Percentiles rank a stretch among this genome's conserved stretches.
Evolutionary conservation across 2,797 vertebrate genomes (phyloP).

Genomic region (Lateolabrax maculatus): DNA sequence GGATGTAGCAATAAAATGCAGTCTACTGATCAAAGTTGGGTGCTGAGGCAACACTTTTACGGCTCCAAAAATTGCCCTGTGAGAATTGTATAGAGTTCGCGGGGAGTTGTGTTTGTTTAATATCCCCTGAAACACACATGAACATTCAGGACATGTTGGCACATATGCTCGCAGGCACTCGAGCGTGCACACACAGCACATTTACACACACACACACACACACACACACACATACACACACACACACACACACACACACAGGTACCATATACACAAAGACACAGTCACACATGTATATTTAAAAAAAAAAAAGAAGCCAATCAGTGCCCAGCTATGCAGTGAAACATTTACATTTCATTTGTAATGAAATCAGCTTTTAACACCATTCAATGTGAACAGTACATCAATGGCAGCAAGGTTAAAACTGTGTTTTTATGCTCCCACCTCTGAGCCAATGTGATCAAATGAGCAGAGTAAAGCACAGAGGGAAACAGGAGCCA

Average conservation of each 20-base stretch:
- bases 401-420: slow-evolving; percentile 60
- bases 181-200: slow-evolving; percentile 16
- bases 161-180: background rate
- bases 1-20: slow-evolving; percentile 7
- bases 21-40: slow-evolving; percentile 45
- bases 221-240: too few relatives aligned
- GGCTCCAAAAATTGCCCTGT: slow-evolving; percentile 36
- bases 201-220: slow-evolving; percentile 24
- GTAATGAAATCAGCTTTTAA: slow-evolving; percentile 72
- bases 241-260: slow-evolving; percentile 4
- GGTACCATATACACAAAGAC: slow-evolving; percentile 4
- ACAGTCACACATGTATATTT: slow-evolving; percentile 21
- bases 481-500: slow-evolving; percentile 50
- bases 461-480: slow-evolving; percentile 63
- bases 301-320: slow-evolving; percentile 35
- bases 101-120: slow-evolving; percentile 33
- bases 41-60: slow-evolving; percentile 42
- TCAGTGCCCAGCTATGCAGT: slow-evolving; percentile 38
- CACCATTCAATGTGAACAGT: slow-evolving; percentile 58
- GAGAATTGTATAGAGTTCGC: slow-evolving; percentile 34
- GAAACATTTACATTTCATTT: slow-evolving; percentile 74
- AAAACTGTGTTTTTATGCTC: slow-evolving; percentile 67
- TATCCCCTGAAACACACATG: slow-evolving; percentile 25
- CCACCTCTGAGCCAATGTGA: slow-evolving; percentile 52
- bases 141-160: slow-evolving; percentile 20